Evolutionary conservation across 1,140 invertebrate species (phyloP).

Genomic region (Chelonus insularis): DNA sequence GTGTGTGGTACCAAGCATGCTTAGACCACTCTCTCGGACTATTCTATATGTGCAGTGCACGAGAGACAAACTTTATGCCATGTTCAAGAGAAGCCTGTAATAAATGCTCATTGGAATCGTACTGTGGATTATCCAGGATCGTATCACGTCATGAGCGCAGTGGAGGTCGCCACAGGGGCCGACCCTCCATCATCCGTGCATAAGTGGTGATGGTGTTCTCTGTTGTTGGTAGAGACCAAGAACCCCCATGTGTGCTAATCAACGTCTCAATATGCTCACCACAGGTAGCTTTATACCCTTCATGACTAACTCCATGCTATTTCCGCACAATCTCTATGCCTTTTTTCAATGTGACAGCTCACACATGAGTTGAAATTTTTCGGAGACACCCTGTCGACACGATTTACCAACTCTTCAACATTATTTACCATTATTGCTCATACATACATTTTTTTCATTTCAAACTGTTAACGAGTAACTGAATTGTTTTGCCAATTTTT

Average conservation of each 20-base stretch:
- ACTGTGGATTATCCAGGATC: slow-evolving; percentile 34
- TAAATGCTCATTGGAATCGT: slow-evolving; percentile 5
- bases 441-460: too few species aligned
- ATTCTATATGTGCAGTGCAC: neutral
- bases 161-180: slow-evolving; percentile 43
- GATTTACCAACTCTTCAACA: too few species aligned
- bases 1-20: slow-evolving; percentile 1
- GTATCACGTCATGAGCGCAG: slow-evolving; percentile 39
- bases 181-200: slow-evolving; percentile 50
- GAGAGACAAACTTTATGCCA: slow-evolving; percentile 13
- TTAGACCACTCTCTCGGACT: too few species aligned
- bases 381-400: too few species aligned
- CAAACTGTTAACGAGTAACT: too few species aligned
- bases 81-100: neutral
- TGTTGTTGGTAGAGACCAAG: neutral
- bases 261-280: slow-evolving; percentile 48
- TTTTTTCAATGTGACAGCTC: too few species aligned
- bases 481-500: too few species aligned
- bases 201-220: slow-evolving; percentile 23
- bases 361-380: too few species aligned
- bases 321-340: too few species aligned
- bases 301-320: too few species aligned
- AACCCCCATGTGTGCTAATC: slow-evolving; percentile 38
- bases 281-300: slow-evolving; percentile 8
- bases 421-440: too few species aligned